These are phyloP conservation scores for Pseudorectes ferrugineus DNA, from an alignment of 2,113 vertebrate species.

Conservation along the genomic window DNA sequence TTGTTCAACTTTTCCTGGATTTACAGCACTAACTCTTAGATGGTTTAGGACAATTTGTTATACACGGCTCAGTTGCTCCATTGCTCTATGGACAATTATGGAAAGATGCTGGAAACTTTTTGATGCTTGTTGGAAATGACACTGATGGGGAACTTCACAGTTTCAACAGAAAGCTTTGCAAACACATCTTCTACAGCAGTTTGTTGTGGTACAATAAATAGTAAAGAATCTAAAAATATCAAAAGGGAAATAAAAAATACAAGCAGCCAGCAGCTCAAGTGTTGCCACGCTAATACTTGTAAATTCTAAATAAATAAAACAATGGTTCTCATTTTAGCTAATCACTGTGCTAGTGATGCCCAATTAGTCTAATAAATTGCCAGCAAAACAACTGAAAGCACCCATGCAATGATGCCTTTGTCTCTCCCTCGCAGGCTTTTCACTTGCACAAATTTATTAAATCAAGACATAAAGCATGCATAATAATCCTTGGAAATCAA, in stretches of 20 bases:
- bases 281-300: not conserved
- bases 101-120: not conserved
- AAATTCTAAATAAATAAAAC: not conserved
- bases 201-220: not conserved
- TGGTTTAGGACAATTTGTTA: not conserved
- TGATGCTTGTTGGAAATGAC: not conserved
- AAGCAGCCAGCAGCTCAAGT: not conserved
- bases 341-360: not conserved
- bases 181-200: not conserved
- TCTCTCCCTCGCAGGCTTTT: not conserved
- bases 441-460: not conserved
- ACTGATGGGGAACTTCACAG: not conserved
- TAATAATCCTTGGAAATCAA: not conserved
- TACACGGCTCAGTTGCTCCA: not conserved
- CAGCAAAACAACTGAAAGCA: not conserved
- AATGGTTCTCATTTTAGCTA: not conserved
- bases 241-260: not conserved
- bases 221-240: not conserved
- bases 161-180: not conserved
- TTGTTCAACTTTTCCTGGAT: not conserved
- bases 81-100: not conserved
- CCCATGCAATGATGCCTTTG: not conserved
- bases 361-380: slow-evolving; percentile 44
- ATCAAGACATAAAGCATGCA: not conserved
- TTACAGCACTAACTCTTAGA: not conserved